Base-by-base conservation (phyloP, 2,888 invertebrate genomes). In the Leptinotarsa peninsularis region DNA sequence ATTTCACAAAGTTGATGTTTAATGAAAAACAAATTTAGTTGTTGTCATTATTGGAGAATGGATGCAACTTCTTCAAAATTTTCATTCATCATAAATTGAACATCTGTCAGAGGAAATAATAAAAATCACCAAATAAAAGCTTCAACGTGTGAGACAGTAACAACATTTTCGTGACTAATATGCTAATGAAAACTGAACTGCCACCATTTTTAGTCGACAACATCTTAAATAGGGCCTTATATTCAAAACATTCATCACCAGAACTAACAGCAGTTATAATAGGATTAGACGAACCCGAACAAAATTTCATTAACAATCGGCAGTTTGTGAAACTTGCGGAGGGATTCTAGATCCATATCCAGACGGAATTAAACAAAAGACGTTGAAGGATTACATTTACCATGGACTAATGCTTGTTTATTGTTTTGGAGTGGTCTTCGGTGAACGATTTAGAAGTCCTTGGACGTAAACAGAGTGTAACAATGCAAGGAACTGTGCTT, bases 261-360 rank as follows among this genome's bases (percentile, higher is more conserved):
- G 54, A 70, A 70, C 70, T 70, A 63, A 60, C 49, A 23, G 33
- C 43, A 33, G 70, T 54, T 58, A 70, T 70, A 70, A 70, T 70
- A 60, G 70, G 70, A 70, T 70, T 70, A 70, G 60, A 60, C 43
- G 49, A 70, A 49, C 70, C 70, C 70, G 49, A 15, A 68, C 52
- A 54, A 68, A 52, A 70, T 58, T 68, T 33, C 54, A 49, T 68
- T 68, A 18, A 54, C 27, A 68, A 52, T 68, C 52, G 68, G 52
- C 68, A 52, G 52, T 50, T 27, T 49, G 52, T n/a, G 68, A 68
- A 68, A 52, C 68, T 68, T 49, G 27, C 27, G 15, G 52, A 68
- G 52, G 43, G 67, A 67, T 67, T 67, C 67, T n/a, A 15, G 43
- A 43, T 63, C n/a, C 63, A 63, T 63, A 63, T 63, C 63, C 63